A percentile compares a stretch with the other conserved stretches of the same genome.
phyloP scores from a whole-genome alignment of 2,888 invertebrate genomes.

The Dryocosmus kuriphilus region DNA sequence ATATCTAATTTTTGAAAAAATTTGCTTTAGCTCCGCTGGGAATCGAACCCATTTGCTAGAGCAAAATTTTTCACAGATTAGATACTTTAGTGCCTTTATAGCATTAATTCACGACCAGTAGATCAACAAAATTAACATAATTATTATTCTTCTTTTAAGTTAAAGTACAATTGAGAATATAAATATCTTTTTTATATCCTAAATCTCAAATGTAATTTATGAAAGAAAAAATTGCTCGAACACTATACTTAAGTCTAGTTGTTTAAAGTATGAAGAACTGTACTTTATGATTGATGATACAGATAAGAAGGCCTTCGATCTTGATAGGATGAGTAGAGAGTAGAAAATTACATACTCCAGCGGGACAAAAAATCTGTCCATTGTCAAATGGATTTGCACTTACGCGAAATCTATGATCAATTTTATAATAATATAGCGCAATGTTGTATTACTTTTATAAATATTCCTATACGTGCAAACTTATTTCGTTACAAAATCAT shows the following conservation, averaged over 20 bases:
- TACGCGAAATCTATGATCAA: background rate
- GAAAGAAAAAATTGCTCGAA: constrained; percentile 12
- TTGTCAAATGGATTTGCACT: constrained; percentile 30
- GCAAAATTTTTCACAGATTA: too few species aligned
- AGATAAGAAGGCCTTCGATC: constrained; percentile 35
- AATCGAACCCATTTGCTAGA: too few species aligned
- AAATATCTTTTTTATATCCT: background rate
- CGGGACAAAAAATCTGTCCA: constrained; percentile 21
- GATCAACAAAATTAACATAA: too few species aligned
- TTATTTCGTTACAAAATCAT: background rate
- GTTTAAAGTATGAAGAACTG: constrained; percentile 23
- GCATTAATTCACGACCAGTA: too few species aligned
- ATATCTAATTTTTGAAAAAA: too few species aligned
- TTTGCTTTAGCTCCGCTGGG: too few species aligned
- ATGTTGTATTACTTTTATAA: background rate
- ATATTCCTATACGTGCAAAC: background rate
- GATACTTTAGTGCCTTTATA: too few species aligned
- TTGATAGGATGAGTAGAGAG: constrained; percentile 28
- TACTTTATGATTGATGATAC: constrained; percentile 28
- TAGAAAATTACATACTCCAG: constrained; percentile 37
- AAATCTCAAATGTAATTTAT: constrained; percentile 13
- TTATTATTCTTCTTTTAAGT: background rate
- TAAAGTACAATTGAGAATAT: background rate
- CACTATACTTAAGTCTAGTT: constrained; percentile 7
- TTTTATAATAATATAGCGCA: background rate